Percentiles rank a stretch among this genome's conserved stretches.
phyloP scores from a whole-genome alignment of 1,140 invertebrate species.

The Trichogramma pretiosum region DNA sequence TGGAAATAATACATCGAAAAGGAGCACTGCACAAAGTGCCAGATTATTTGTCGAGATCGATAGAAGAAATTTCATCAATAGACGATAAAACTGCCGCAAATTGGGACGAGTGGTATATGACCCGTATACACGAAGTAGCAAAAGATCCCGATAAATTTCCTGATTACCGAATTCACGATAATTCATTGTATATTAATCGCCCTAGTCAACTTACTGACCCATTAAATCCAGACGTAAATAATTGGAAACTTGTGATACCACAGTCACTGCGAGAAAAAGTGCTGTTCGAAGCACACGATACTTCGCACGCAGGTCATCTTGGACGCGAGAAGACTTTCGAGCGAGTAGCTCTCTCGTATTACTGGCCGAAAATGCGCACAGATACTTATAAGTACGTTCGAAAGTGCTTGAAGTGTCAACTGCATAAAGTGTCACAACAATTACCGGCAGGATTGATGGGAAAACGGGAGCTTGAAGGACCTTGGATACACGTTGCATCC shows the following conservation, averaged over 20 bases:
- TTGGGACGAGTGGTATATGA: not conserved
- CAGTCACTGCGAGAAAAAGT: not conserved
- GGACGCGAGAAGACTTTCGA: not conserved
- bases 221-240: not conserved
- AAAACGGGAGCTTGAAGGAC: not conserved
- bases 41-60: not conserved
- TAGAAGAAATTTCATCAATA: not conserved
- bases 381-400: not conserved
- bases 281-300: not conserved
- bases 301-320: not conserved
- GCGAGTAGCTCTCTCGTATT: not conserved
- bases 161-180: not conserved
- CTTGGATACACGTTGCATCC: not conserved
- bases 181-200: not conserved
- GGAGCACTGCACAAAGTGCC: not conserved
- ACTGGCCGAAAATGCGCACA: not conserved
- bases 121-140: not conserved
- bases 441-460: not conserved
- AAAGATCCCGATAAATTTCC: not conserved
- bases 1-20: not conserved
- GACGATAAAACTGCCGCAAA: not conserved
- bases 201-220: not conserved
- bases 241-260: constrained; percentile 10
- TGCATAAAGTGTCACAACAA: not conserved
- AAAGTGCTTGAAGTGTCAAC: not conserved